Conservation (phyloP, 2,888 invertebrate species). For the Patella pellucida region DNA sequence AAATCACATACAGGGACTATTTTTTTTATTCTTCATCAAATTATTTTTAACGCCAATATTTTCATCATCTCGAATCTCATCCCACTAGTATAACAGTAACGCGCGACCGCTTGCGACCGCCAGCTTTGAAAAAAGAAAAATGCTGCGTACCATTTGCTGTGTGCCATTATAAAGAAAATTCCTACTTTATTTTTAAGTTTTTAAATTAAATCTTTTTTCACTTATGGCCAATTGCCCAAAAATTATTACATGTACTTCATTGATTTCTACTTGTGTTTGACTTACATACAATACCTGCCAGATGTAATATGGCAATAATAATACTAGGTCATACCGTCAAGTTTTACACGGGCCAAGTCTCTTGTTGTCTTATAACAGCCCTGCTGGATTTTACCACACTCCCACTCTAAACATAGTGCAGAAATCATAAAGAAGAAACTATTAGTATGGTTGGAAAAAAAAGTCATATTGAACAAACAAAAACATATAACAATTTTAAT, state of each 20-base stretch:
- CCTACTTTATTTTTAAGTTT: too few species aligned
- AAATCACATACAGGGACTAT: too few species aligned
- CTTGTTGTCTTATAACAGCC: constrained; percentile 6
- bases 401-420: constrained; percentile 11
- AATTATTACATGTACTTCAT: background rate
- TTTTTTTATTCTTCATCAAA: too few species aligned
- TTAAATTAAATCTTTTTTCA: background rate
- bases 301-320: constrained; percentile 11
- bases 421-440: constrained; percentile 17
- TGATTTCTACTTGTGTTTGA: too few species aligned
- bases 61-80: background rate
- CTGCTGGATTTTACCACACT: constrained; percentile 14
- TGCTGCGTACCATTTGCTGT: too few species aligned
- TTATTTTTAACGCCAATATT: background rate
- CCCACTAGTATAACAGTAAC: constrained; percentile 4
- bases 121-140: background rate
- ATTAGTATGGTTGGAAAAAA: constrained; percentile 15
- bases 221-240: background rate
- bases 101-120: constrained; percentile 25
- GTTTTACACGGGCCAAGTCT: background rate
- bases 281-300: constrained; percentile 26
- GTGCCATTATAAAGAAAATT: too few species aligned
- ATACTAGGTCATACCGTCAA: constrained; percentile 1
- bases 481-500: constrained; percentile 2
- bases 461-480: background rate